Evolutionary conservation across 2,113 vertebrate genomes (phyloP), one percentile per base, ranked within the genome.

Genomic region (Rhinichthys klamathensis): DNA sequence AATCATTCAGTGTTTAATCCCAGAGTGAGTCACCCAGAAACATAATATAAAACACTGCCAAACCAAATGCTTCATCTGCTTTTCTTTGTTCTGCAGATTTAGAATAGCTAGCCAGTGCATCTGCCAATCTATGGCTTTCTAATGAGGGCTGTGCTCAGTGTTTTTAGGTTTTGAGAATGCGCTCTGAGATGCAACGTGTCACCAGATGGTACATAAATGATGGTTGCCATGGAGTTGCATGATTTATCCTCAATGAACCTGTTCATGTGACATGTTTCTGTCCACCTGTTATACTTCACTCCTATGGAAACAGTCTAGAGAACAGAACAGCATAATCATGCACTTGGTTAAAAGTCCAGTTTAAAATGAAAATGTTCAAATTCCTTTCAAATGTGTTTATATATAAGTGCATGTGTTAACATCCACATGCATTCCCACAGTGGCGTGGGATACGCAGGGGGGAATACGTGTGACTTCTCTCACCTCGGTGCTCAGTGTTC

Each of bases 201-300:
- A 32, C 78, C 83, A 88, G 79, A 88, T 88, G 83, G 78, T 70
- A 27, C 70, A 46, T 75, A 74, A 87, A 67, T 75, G 63, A 74
- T 38, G 60, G 87, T 82, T 85, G 72, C 79, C 41, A 85, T 88
- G 87, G 79, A 82, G 77, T 30, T 84, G 1, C n/a, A 84, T n/a
- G 58, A 60, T 63, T 75, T 80, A 74, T 86, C 46, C 78, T 81
- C 69, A 30, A 58, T 32, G 44, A 83, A 82, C 21, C 38, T 76
- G 83, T 83, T 79, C 13, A 73, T 81, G 54, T 44, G 73, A 84
- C 76, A 82, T 41, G 72, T 46, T 60, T 46, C 75, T 38, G 51
- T 82, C 63, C 72, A 75, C 21, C 44, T 69, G 27, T 58, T 83
- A 58, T 72, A 58, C 8, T 56, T 49, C 44, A n/a, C 61, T 69